Evolutionary conservation across 1,140 invertebrate species (phyloP).

Genomic region (Scylla paramamosain): DNA sequence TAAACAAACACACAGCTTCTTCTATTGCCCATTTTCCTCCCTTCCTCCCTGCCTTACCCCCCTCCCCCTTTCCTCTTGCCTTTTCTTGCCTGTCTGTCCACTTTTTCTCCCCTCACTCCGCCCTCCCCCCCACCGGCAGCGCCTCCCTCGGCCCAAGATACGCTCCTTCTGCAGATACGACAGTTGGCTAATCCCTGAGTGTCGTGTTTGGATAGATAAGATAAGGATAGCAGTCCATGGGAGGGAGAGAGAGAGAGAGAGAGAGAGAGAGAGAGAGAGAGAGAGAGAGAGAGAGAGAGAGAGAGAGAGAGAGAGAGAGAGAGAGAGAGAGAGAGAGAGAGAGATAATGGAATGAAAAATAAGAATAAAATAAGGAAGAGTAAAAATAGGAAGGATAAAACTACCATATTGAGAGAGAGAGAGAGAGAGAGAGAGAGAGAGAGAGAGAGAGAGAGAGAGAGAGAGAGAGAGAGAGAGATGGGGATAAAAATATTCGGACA

Average conservation of each 20-base stretch:
- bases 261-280: slow-evolving; percentile 41
- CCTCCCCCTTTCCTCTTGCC: too few relatives aligned
- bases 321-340: slow-evolving; percentile 34
- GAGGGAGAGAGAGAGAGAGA: slow-evolving; percentile 27
- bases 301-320: not conserved
- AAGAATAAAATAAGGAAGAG: too few relatives aligned
- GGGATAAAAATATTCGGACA: not conserved
- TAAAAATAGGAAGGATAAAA: too few relatives aligned
- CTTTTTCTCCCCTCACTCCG: not conserved
- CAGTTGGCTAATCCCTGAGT: not conserved
- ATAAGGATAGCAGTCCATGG: not conserved
- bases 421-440: slow-evolving; percentile 19
- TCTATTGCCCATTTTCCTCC: not conserved
- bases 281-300: slow-evolving; percentile 38
- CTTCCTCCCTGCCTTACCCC: not conserved
- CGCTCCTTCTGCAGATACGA: too few relatives aligned
- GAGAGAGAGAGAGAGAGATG: slow-evolving; percentile 9
- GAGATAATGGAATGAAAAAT: not conserved
- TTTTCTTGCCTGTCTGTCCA: not conserved
- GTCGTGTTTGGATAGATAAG: not conserved
- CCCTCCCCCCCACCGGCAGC: not conserved
- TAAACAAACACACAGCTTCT: not conserved
- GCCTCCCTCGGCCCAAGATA: too few relatives aligned
- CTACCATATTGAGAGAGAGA: too few relatives aligned
- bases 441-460: not conserved